Base-by-base conservation (phyloP, 1,140 invertebrate species). In the Stegodyphus mimosarum region DNA sequence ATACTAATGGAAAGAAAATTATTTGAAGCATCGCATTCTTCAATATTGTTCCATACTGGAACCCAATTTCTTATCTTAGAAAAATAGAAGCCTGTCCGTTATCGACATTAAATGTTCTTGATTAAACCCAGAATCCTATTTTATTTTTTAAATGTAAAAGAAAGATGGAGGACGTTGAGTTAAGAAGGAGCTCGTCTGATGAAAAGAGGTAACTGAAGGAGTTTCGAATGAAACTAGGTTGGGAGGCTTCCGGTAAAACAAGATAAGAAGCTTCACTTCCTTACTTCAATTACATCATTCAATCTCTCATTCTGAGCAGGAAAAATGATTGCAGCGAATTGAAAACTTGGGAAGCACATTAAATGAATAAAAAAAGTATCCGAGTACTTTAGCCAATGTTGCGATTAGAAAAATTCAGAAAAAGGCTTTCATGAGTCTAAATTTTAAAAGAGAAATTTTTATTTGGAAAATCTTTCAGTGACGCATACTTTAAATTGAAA, bases 151-250 rank as follows among this genome's bases (percentile, higher is more conserved):
- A 72, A 51, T 72, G 18, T 69, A 48, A 10, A 51, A 52, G 11
- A n/a, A 72, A 71, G 49, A n/a, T 72, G 17, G 49, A 51, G 52
- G 67, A 69, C 49, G 50, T 72, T 33, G 18, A 55, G 48, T 33
- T 75, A 75, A 75, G 73, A 60, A 33, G 33, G 33, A 33, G 33
- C 33, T 33, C 13, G 15, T n/a, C 66, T 77, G 60, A 77, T 77
- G 60, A 77, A 77, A 66, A 66, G 75, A 77, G 66, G 50, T 77
- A 64, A 77, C 66, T 48, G 50, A 77, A 77, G n/a, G 60, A 49
- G 6, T 77, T 18, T 49, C 48, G 66, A 77, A 64, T 18, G 66
- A 77, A 77, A 77, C 48, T 64, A 48, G 7, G 63, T 64, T 53
- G n/a, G 50, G 18, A 18, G 33, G 72, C 51, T 48, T 60, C 72